A percentile compares a stretch with the other conserved stretches of the same genome.
These are phyloP conservation scores for Addax nasomaculatus DNA, from an alignment of 2,113 vertebrate species.

Conservation along the genomic window DNA sequence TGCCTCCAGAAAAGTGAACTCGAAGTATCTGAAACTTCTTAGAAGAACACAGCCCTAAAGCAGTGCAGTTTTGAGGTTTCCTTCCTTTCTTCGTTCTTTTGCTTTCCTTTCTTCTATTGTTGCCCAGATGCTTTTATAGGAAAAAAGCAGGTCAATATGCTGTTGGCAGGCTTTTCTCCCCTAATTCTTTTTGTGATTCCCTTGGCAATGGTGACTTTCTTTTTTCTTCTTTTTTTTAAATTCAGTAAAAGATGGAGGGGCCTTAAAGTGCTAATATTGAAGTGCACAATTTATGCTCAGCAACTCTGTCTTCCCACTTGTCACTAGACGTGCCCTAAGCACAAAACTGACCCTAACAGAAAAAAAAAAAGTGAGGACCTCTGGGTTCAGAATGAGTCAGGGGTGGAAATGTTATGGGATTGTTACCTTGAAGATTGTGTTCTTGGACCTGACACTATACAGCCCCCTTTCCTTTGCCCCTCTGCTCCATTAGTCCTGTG, in stretches of 20 bases:
- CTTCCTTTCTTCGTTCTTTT: neutral
- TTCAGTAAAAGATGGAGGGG: neutral
- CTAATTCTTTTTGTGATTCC: conserved; percentile 51
- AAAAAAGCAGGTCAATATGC: neutral
- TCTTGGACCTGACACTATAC: neutral
- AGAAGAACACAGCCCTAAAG: conserved; percentile 28
- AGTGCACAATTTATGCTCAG: neutral
- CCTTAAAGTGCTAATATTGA: conserved; percentile 23
- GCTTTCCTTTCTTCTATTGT: neutral
- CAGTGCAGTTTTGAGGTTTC: conserved; percentile 12
- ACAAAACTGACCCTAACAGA: neutral
- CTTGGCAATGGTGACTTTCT: neutral
- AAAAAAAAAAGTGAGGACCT: neutral
- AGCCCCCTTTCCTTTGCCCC: accelerated
- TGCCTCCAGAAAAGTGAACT: neutral
- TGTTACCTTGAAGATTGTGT: neutral
- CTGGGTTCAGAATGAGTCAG: neutral
- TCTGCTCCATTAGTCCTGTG: accelerated
- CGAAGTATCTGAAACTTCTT: conserved; percentile 24
- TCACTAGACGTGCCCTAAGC: neutral
- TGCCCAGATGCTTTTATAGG: conserved; percentile 14
- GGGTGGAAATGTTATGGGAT: neutral
- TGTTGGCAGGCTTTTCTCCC: conserved; percentile 18
- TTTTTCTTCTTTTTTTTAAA: neutral
- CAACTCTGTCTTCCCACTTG: neutral